phyloP scores from a whole-genome alignment of 2,113 vertebrate species.

The Tragelaphus strepsiceros region DNA sequence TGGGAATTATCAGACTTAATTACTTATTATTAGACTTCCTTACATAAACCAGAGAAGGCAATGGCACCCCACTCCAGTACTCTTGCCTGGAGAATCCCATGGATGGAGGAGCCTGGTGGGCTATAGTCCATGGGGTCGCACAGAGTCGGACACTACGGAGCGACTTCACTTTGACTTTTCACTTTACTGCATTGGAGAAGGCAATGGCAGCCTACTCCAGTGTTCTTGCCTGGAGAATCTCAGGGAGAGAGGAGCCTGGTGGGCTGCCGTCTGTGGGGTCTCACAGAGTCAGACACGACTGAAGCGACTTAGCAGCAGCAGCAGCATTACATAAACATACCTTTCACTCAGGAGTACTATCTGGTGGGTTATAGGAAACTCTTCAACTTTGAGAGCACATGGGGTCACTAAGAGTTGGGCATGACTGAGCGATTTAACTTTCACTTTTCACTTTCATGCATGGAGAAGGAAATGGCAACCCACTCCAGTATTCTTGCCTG shows the following conservation, averaged over 20 bases:
- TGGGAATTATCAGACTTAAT: neutral
- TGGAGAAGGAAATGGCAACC: no score
- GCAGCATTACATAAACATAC: neutral
- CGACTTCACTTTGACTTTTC: neutral
- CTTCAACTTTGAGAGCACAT: neutral
- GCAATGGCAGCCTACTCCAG: neutral
- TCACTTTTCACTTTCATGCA: no score
- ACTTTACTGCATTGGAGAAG: neutral
- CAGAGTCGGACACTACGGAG: neutral
- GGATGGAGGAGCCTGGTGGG: neutral
- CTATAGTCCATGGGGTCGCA: accelerated
- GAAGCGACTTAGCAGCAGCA: neutral
- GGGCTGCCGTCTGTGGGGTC: neutral
- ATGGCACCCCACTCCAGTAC: neutral
- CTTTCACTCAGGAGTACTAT: neutral
- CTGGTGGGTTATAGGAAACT: neutral
- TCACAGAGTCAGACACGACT: neutral
- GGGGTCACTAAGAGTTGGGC: no score
- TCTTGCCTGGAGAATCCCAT: neutral
- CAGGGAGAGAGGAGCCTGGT: neutral
- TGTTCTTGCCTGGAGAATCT: neutral
- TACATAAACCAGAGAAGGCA: neutral
- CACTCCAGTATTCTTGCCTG: no score
- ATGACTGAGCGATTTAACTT: no score
- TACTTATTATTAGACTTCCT: neutral